Evolutionary conservation across 2,888 invertebrate genomes (phyloP).

Genomic region (Nemurella pictetii): DNA sequence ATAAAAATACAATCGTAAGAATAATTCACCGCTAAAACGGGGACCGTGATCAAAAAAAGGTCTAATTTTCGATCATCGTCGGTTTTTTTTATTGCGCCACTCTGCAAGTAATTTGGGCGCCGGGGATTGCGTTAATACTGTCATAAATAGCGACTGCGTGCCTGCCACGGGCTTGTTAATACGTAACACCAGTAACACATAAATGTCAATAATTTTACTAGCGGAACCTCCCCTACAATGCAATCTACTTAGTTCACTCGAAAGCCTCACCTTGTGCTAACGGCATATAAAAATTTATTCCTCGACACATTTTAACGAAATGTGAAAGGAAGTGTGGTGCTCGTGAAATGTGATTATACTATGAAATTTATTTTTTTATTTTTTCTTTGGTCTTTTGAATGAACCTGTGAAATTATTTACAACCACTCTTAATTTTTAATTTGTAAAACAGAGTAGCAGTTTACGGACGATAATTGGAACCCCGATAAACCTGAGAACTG

Average conservation of each 20-base stretch:
- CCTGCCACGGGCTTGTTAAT: neutral
- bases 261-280: slow-evolving; percentile 29
- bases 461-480: no score
- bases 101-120: neutral
- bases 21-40: neutral
- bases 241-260: slow-evolving; percentile 11
- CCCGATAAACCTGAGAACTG: no score
- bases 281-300: neutral
- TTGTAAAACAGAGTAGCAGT: no score
- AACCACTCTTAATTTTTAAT: neutral
- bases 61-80: neutral
- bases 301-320: neutral
- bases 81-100: neutral
- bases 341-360: neutral
- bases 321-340: neutral
- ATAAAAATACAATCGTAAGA: neutral
- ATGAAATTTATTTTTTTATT: neutral
- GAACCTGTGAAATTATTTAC: neutral
- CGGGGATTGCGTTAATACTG: neutral
- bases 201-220: neutral
- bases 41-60: neutral
- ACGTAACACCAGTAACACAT: neutral
- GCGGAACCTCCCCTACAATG: neutral
- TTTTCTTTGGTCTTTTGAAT: no score
- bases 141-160: neutral